phyloP scores from a whole-genome alignment of 2,113 vertebrate genomes.

The Coptodon bakossiorum region DNA sequence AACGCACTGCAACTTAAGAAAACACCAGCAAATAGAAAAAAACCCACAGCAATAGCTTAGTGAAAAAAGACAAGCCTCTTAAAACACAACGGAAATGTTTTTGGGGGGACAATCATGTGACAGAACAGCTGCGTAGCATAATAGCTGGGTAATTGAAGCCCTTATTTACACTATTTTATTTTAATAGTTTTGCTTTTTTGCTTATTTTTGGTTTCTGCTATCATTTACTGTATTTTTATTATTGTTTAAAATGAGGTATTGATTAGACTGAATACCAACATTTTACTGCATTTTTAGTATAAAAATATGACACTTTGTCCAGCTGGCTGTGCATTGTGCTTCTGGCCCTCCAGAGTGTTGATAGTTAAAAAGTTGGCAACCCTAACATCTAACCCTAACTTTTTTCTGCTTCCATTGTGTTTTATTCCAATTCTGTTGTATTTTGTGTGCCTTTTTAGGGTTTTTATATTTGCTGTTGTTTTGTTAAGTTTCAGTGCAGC shows the following conservation, averaged over 20 bases:
- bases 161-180: not conserved
- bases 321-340: not conserved
- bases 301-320: not conserved
- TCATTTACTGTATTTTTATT: not conserved
- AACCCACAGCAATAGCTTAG: not conserved
- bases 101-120: not conserved
- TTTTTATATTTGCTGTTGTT: not conserved
- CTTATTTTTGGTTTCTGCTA: not conserved
- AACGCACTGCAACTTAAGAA: not conserved
- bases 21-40: not conserved
- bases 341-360: not conserved
- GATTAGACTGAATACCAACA: not conserved
- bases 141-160: not conserved
- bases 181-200: not conserved
- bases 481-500: not conserved
- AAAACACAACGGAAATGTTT: not conserved
- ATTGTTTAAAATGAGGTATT: not conserved
- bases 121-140: not conserved
- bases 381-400: not conserved
- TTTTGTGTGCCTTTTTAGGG: not conserved
- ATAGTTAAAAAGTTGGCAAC: not conserved
- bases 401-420: not conserved
- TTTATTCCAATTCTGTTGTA: accelerated
- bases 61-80: not conserved
- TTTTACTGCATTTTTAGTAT: not conserved